Evolutionary conservation across 2,888 invertebrate species (phyloP).

Genomic region (Drosophila stalkeri): DNA sequence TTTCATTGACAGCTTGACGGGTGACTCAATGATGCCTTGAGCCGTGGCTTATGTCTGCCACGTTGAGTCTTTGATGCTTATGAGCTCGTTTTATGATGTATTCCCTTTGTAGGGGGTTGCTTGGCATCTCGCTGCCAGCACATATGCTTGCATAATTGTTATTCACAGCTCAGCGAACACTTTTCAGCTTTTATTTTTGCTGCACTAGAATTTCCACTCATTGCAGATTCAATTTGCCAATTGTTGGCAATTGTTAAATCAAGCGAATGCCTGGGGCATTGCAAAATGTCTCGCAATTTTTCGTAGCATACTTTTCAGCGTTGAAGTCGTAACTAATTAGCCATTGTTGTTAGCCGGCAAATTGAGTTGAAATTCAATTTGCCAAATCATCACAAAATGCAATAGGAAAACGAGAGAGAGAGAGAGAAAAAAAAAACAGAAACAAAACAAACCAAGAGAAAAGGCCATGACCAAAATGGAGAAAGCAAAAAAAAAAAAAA

Average conservation of each 20-base stretch:
- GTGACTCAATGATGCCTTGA: slow-evolving; percentile 8
- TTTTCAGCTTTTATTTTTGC: background rate
- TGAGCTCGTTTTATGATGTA: background rate
- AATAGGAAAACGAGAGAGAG: slow-evolving; percentile 4
- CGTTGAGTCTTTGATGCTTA: background rate
- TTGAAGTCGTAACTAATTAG: slow-evolving; percentile 51
- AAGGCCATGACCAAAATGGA: slow-evolving; percentile 22
- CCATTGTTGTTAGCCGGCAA: slow-evolving; percentile 57
- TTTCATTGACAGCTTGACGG: background rate
- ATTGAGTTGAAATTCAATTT: slow-evolving; percentile 78
- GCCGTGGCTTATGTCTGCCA: background rate
- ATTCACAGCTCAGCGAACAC: slow-evolving; percentile 37
- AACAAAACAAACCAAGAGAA: slow-evolving; percentile 20
- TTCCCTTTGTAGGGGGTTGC: background rate
- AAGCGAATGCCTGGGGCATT: slow-evolving; percentile 1
- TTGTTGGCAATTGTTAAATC: slow-evolving; percentile 19
- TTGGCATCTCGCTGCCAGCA: slow-evolving; percentile 22
- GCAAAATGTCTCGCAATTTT: slow-evolving; percentile 3
- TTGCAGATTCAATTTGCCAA: slow-evolving; percentile 16
- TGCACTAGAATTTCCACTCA: background rate
- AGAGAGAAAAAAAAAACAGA: background rate
- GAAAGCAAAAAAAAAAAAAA: background rate
- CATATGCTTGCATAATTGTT: slow-evolving; percentile 51
- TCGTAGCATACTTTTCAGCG: slow-evolving; percentile 65
- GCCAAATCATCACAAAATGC: slow-evolving; percentile 68